Percentiles rank a stretch among this genome's conserved stretches.
These are phyloP conservation scores for Enteromius thamalakanensis DNA, from an alignment of 2,797 vertebrate species.

Conservation along the genomic window DNA sequence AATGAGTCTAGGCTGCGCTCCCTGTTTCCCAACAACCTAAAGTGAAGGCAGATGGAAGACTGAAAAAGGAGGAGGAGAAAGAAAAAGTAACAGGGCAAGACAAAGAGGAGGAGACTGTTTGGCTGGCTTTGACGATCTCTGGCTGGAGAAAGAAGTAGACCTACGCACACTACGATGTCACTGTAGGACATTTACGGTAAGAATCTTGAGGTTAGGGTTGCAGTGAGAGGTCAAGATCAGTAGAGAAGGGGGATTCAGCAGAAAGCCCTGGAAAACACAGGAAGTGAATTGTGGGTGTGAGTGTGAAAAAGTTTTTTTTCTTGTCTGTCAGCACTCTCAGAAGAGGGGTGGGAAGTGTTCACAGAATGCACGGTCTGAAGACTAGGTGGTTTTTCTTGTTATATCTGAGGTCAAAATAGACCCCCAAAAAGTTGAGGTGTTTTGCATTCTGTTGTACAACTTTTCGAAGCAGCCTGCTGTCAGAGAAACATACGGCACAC, in stretches of 20 bases:
- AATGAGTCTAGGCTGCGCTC: constrained; percentile 48
- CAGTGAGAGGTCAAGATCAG: constrained; percentile 15
- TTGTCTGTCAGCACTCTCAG: constrained; percentile 13
- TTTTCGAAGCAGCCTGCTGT: not conserved
- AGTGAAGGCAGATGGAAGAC: constrained; percentile 39
- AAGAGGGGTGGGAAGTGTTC: constrained; percentile 11
- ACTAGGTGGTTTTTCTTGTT: not conserved
- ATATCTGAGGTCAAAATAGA: not conserved
- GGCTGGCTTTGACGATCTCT: constrained; percentile 1
- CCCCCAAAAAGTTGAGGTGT: not conserved
- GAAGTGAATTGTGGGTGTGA: constrained; percentile 24
- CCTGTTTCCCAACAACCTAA: constrained; percentile 45
- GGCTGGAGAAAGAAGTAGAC: constrained; percentile 2
- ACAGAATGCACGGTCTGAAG: not conserved
- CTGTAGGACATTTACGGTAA: constrained; percentile 9
- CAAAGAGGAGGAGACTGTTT: constrained; percentile 35
- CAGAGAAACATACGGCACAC: not conserved
- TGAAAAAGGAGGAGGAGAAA: constrained; percentile 33
- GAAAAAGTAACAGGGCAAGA: constrained; percentile 35
- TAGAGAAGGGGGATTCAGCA: no score
- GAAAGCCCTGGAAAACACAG: constrained; percentile 34
- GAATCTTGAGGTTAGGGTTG: not conserved
- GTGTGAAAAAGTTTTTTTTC: not conserved
- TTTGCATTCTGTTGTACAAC: not conserved
- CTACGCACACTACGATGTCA: constrained; percentile 9